Base-by-base conservation (phyloP, 2,113 vertebrate genomes). In the Bagarius yarrelli region DNA sequence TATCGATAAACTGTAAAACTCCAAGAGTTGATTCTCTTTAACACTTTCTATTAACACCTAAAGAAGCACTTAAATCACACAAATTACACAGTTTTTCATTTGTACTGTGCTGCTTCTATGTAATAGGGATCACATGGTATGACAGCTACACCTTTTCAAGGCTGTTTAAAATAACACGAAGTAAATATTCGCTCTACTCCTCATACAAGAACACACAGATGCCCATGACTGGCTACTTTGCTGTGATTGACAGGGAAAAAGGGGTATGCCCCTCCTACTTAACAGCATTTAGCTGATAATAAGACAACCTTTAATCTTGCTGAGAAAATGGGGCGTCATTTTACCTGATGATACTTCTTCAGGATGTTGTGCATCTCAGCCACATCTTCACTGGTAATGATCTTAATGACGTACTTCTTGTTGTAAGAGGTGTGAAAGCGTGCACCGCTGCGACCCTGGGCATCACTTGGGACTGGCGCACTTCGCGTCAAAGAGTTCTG, bases 361-460 rank as follows among this genome's bases (percentile, higher is more conserved):
- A 99, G 86, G 89, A 99, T 98, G 93, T 96, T 99, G 93, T 99
- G 97, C 96, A 99, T 98, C 92, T 99, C 97, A 0, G 97, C 97
- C 27, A 99, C 97, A 44, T 99, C 97, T 90, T 99, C 97, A 0
- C 97, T 96, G 8, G 97, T 97, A 85, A 98, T 96, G 0, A 97
- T 97, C 91, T 99, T 99, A 88, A 99, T 98, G 88, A 98, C 95
- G 44, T 98, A 99, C 70, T 95, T 93, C 86, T 96, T 92, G 91
- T 99, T 97, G 0, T 97, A 98, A 82, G 96, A 96, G 88, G 96
- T 97, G 80, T 98, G 94, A 89, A 99, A 97, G 3, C 95, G 95
- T 1, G 95, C 96, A 11, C 96, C 97, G 0, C 96, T 96, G 4
- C 97, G 95, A 70, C 96, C 96, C 85, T 98, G 97, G 87, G 96